phyloP scores from a whole-genome alignment of 2,113 vertebrate species.

The Todiramphus chloris region DNA sequence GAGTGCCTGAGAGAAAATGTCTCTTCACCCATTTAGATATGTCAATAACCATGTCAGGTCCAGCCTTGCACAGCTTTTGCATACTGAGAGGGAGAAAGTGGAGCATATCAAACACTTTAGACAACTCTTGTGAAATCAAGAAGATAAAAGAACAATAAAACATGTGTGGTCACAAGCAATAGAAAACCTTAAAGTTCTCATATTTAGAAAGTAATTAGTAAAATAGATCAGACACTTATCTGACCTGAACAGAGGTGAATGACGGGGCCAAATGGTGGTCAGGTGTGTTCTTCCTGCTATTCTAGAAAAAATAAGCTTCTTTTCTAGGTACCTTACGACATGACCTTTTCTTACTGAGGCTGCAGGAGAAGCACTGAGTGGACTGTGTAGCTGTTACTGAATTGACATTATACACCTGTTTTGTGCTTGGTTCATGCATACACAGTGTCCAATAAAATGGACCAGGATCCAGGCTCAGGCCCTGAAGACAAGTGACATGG shows the following conservation, averaged over 20 bases:
- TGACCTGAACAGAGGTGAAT: neutral
- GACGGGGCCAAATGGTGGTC: accelerated
- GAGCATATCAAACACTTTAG: neutral
- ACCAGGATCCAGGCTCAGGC: neutral
- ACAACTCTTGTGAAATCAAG: neutral
- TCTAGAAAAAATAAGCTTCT: neutral
- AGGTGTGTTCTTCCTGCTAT: neutral
- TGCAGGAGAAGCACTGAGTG: neutral
- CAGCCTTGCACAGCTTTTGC: neutral
- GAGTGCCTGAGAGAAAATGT: neutral
- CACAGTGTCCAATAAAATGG: neutral
- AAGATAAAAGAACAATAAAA: neutral
- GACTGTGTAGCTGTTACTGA: accelerated
- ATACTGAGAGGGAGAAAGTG: neutral
- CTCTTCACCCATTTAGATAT: neutral
- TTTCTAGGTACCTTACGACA: neutral
- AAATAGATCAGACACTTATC: neutral
- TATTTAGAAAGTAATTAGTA: neutral
- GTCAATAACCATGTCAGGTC: neutral
- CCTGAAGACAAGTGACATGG: neutral
- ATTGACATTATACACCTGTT: neutral
- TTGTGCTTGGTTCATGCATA: neutral
- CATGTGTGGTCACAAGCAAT: accelerated
- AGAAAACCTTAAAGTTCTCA: neutral
- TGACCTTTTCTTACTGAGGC: neutral